Conservation (phyloP, 23 tunicate genomes). For the Halocynthia aurantium region DNA sequence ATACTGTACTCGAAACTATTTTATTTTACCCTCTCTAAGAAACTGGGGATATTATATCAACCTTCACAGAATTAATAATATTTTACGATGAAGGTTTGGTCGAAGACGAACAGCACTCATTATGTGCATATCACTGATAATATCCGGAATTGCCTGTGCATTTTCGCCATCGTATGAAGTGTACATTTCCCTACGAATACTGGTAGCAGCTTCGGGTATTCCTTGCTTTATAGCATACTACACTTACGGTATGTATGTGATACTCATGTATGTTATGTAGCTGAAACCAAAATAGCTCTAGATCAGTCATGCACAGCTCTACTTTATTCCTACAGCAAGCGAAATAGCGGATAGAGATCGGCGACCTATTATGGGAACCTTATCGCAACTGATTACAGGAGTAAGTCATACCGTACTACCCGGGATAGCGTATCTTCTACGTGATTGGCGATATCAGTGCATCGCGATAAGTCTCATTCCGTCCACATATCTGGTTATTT, state of each 20-base stretch:
- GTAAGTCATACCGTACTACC: constrained; percentile 45
- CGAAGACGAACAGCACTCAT: neutral
- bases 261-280: neutral
- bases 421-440: constrained; percentile 33
- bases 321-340: constrained; percentile 13
- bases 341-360: constrained; percentile 36
- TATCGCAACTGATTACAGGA: neutral
- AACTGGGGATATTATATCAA: neutral
- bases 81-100: constrained; percentile 11
- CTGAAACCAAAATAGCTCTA: neutral
- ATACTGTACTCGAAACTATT: too few species aligned
- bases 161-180: neutral
- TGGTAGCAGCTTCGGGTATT: constrained; percentile 1
- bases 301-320: neutral
- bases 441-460: constrained; percentile 42
- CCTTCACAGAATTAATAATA: neutral
- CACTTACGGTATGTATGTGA: constrained; percentile 9
- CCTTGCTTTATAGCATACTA: neutral
- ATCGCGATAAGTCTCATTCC: constrained; percentile 15
- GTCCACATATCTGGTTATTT: constrained; percentile 20
- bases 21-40: neutral
- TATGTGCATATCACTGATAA: neutral
- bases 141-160: neutral
- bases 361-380: constrained; percentile 15
- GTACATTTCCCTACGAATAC: neutral